Percentiles rank a stretch among this genome's conserved stretches.
Evolutionary conservation across 2,888 invertebrate species (phyloP).

Genomic region (Agrotis segetum): DNA sequence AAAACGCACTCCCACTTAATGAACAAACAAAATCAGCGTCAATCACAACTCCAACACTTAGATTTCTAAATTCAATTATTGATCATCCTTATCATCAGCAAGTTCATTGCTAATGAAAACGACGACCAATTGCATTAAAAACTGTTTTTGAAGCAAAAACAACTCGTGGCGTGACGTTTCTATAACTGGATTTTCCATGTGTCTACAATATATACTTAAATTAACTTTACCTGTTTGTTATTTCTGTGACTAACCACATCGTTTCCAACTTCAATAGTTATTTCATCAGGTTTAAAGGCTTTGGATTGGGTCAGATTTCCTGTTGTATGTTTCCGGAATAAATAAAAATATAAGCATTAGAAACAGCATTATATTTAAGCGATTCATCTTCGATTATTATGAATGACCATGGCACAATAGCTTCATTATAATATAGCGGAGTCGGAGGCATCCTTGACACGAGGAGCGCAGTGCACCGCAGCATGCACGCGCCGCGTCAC

Average conservation of each 20-base stretch:
- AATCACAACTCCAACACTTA: slow-evolving; percentile 44
- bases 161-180: slow-evolving; percentile 26
- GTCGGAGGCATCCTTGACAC: slow-evolving; percentile 86
- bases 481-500: slow-evolving; percentile 69
- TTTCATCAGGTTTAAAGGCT: slow-evolving; percentile 8
- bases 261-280: slow-evolving; percentile 20
- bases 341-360: slow-evolving; percentile 2
- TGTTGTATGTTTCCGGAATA: slow-evolving; percentile 9
- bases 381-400: slow-evolving; percentile 58
- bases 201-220: slow-evolving; percentile 24
- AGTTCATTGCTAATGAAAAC: too few species aligned
- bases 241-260: slow-evolving; percentile 46
- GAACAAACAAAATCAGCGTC: slow-evolving; percentile 74
- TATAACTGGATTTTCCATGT: slow-evolving; percentile 54
- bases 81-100: slow-evolving; percentile 21
- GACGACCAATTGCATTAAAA: too few species aligned
- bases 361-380: slow-evolving; percentile 22
- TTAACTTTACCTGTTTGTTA: slow-evolving; percentile 57
- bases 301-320: background rate
- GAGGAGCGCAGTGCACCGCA: slow-evolving; percentile 70
- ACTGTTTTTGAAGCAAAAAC: slow-evolving; percentile 23
- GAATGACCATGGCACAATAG: slow-evolving; percentile 81
- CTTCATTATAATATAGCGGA: slow-evolving; percentile 77
- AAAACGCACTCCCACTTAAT: slow-evolving; percentile 73
- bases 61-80: slow-evolving; percentile 52